phyloP scores from a whole-genome alignment of 2,888 invertebrate species.

The Pristionchus fissidentatus region DNA sequence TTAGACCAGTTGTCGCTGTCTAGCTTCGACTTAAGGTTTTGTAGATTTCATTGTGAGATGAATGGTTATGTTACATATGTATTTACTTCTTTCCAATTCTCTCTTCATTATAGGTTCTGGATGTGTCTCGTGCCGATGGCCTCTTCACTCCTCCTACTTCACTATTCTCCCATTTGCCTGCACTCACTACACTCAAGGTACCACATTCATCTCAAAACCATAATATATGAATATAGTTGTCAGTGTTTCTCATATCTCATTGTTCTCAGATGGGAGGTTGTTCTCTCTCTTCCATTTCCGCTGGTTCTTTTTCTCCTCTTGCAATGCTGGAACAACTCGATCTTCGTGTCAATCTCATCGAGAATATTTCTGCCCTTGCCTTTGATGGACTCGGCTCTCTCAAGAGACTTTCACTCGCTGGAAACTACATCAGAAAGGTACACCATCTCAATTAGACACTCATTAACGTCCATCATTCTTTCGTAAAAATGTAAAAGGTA shows the following conservation, averaged over 20 bases:
- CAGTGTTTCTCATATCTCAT: neutral
- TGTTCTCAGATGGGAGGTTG: constrained; percentile 73
- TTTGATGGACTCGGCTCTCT: constrained; percentile 89
- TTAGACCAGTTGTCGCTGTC: too few species aligned
- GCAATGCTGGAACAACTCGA: constrained; percentile 84
- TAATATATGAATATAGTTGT: too few species aligned
- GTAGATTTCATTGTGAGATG: too few species aligned
- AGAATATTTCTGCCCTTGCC: constrained; percentile 85
- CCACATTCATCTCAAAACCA: constrained; percentile 47
- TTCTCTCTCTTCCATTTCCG: constrained; percentile 79
- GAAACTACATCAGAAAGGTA: constrained; percentile 68
- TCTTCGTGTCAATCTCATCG: constrained; percentile 88
- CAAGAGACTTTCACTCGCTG: constrained; percentile 86
- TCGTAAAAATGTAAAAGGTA: constrained; percentile 22
- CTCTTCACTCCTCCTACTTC: constrained; percentile 61
- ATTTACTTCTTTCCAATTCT: too few species aligned
- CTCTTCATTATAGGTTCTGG: constrained; percentile 55
- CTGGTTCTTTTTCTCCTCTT: constrained; percentile 88
- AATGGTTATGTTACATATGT: too few species aligned
- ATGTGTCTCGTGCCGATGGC: constrained; percentile 71
- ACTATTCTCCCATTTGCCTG: constrained; percentile 57
- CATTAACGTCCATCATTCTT: too few species aligned
- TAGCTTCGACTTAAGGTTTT: too few species aligned
- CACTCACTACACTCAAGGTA: constrained; percentile 78
- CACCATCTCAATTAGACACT: neutral